A percentile compares a stretch with the other conserved stretches of the same genome.
Evolutionary conservation across 2,113 vertebrate genomes (phyloP).

Genomic region (Madoqua kirkii): DNA sequence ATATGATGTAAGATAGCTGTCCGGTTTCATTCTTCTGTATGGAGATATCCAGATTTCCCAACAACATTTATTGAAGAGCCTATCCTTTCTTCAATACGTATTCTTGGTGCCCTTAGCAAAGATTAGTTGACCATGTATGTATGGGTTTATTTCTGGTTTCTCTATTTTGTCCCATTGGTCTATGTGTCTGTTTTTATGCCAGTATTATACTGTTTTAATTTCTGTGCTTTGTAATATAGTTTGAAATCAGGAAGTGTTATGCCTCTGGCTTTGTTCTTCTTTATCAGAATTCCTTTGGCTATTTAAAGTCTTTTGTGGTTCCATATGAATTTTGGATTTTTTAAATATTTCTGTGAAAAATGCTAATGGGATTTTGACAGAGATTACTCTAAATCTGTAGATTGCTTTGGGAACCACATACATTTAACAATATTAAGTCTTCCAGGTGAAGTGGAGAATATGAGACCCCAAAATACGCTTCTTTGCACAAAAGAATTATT

Average conservation of each 20-base stretch:
- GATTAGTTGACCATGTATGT: not conserved
- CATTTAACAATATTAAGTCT: not conserved
- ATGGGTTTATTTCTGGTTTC: not conserved
- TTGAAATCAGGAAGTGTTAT: not conserved
- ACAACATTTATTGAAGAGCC: not conserved
- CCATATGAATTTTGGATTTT: not conserved
- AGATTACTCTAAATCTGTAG: not conserved
- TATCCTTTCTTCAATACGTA: not conserved
- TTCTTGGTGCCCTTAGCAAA: not conserved
- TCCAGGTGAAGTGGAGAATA: not conserved
- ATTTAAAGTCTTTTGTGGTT: not conserved
- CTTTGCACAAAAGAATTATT: not conserved
- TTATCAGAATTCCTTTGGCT: not conserved
- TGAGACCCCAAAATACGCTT: not conserved
- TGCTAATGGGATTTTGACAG: not conserved
- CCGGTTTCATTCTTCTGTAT: not conserved
- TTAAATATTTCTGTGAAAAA: not conserved
- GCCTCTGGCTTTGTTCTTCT: not conserved
- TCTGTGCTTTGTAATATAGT: not conserved
- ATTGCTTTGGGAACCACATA: not conserved
- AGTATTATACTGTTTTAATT: not conserved
- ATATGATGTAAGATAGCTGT: not conserved
- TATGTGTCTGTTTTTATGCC: not conserved
- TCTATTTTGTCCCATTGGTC: not conserved
- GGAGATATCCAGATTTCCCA: not conserved